Evolutionary conservation across 1,140 invertebrate species (phyloP), one percentile per base, ranked within the genome.

Genomic region (Drosophila kurseongensis): DNA sequence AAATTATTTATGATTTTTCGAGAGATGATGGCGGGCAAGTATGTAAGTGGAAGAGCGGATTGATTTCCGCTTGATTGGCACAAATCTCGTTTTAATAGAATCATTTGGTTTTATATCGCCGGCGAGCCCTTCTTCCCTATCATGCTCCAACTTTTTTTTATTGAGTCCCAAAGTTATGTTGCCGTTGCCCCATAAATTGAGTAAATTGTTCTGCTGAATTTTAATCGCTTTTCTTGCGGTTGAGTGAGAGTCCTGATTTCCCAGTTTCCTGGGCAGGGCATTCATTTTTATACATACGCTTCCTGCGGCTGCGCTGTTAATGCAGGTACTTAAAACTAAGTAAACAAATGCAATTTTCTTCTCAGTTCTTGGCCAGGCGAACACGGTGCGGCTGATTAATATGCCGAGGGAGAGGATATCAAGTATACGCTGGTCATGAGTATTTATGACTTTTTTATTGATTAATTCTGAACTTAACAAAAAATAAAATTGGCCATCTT

Each of bases 31-130:
- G 9, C 10, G 10, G 29, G 1, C 23, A 14, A 40, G 42, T 51
- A 51, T 32, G n/a, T 32, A 13, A 66, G n/a, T 40, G 7, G 18
- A 35, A n/a, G 60, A 65, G 68, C 84, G 89, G 85, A 89, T 89
- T 89, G 84, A 90, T 89, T 88, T 80, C 62, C 84, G 80, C 84
- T 78, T 73, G 80, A 89, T 89, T 89, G 68, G 77, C 85, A 89
- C 80, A 80, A 89, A 84, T 89, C 80, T 80, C 62, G 72, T 84
- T 89, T 89, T 89, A 89, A 89, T 89, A 89, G 85, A 89, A 89
- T 89, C 74, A 84, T 89, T 84, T 80, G 61, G 47, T 83, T 89
- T 89, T 77, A 88, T 74, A 83, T 71, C 67, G 57, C 75, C 32
- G 8, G 32, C 44, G 10, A 36, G 16, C 18, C 29, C 44, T 18